A percentile compares a stretch with the other conserved stretches of the same genome.
These are phyloP conservation scores for Eugnorisma glareosa DNA, from an alignment of 2,888 invertebrate species.

Conservation along the genomic window DNA sequence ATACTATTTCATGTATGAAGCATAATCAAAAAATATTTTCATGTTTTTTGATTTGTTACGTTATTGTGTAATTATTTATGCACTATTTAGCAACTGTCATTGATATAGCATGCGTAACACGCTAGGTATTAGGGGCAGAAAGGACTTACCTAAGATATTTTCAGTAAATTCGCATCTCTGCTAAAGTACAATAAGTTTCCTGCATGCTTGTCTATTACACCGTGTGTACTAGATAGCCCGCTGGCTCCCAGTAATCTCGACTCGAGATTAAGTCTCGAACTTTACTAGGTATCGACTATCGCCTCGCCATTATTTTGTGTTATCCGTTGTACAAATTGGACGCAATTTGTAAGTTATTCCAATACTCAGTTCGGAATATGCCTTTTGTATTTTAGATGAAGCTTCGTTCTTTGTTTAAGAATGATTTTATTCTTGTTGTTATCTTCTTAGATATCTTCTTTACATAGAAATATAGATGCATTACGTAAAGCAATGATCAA, in stretches of 20 bases:
- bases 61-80: not conserved
- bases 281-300: constrained; percentile 81
- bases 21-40: not conserved
- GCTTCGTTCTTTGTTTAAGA: constrained; percentile 18
- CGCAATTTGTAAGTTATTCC: constrained; percentile 75
- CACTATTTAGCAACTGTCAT: constrained; percentile 10
- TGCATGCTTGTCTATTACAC: constrained; percentile 7
- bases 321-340: constrained; percentile 68
- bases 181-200: not conserved
- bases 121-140: not conserved
- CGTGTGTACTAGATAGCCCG: constrained; percentile 56
- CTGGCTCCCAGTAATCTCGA: constrained; percentile 78
- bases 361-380: constrained; percentile 46
- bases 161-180: not conserved
- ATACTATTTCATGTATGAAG: not conserved
- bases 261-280: constrained; percentile 85
- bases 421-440: constrained; percentile 20
- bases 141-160: not conserved
- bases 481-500: not conserved
- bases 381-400: constrained; percentile 48
- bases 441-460: not conserved
- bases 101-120: not conserved
- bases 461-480: not conserved
- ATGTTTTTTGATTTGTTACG: not conserved
- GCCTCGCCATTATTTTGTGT: constrained; percentile 82